Evolutionary conservation across 2,113 vertebrate species (phyloP), one percentile per base, ranked within the genome.

Genomic region (Centropus bengalensis): DNA sequence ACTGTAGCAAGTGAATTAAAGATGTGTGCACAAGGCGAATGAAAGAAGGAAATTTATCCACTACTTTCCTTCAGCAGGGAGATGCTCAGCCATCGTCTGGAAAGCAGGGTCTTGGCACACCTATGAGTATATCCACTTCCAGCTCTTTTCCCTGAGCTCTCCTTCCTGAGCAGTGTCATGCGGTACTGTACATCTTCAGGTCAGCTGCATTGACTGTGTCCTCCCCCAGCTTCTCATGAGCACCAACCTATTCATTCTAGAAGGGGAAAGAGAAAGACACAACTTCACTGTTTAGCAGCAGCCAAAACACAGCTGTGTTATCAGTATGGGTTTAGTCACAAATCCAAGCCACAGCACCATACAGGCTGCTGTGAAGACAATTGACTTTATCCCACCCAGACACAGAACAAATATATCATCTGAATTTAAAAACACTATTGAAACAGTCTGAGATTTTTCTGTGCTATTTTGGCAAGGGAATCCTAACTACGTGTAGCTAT

Each of bases 141-240:
- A 64, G 8, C 11, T 56, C 15, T 12, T 1, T 47, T 58, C 42
- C 21, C 59, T 27, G 14, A 51, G 16, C 9, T 73, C 26, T 58
- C 4, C 21, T 32, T 42, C 36, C 32, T 10, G 28, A 76, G 51
- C 28, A 21, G 4, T 2, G 0, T 26, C 24, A 9, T 49, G 18
- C 8, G 27, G 22, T 60, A 28, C 12, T 12, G 38, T 55, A 24
- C 2, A 5, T 44, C 23, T 44, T 36, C 36, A 32, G 77, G 49
- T 30, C 33, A 38, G 2, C 55, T 44, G 51, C 38, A 26, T 13
- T 0, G 0, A 2, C 44, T 5, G 3, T 7, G 33, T 59, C 9
- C 8, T 18, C 26, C 2, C n/a, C 26, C 82, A 44, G 38, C 36
- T 36, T 36, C 36, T 36, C 36, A 36, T 36, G 36, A 36, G 36